These are phyloP conservation scores for Champsocephalus esox DNA, from an alignment of 2,797 vertebrate species.

Conservation along the genomic window DNA sequence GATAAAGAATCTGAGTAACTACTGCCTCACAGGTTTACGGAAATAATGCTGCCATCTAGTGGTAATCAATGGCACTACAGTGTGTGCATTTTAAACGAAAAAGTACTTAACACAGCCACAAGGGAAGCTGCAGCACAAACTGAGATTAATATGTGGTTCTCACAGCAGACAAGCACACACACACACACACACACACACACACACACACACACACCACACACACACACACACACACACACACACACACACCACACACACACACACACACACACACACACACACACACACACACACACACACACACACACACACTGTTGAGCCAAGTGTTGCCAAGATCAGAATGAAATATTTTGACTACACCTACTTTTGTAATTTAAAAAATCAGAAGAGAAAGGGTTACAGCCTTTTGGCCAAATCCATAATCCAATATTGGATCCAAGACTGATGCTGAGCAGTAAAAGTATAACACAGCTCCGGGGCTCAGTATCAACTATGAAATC, in stretches of 20 bases:
- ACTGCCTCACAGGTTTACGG: no score
- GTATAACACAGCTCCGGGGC: background rate
- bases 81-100: background rate
- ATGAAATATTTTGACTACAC: background rate
- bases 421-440: background rate
- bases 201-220: no score
- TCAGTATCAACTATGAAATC: background rate
- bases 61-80: slow-evolving; percentile 16
- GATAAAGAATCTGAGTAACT: background rate
- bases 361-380: background rate
- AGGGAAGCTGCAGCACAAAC: slow-evolving; percentile 9
- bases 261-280: slow-evolving; percentile 15
- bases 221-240: no score
- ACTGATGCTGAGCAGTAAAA: background rate
- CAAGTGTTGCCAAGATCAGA: background rate
- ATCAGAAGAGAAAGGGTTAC: background rate
- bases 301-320: background rate
- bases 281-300: slow-evolving; percentile 15
- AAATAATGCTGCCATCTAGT: slow-evolving; percentile 31
- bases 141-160: background rate
- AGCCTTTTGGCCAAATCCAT: background rate
- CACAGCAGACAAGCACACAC: background rate
- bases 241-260: background rate
- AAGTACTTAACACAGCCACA: background rate
- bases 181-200: background rate